phyloP scores from a whole-genome alignment of 2,113 vertebrate species.

The Oncorhynchus kisutch region DNA sequence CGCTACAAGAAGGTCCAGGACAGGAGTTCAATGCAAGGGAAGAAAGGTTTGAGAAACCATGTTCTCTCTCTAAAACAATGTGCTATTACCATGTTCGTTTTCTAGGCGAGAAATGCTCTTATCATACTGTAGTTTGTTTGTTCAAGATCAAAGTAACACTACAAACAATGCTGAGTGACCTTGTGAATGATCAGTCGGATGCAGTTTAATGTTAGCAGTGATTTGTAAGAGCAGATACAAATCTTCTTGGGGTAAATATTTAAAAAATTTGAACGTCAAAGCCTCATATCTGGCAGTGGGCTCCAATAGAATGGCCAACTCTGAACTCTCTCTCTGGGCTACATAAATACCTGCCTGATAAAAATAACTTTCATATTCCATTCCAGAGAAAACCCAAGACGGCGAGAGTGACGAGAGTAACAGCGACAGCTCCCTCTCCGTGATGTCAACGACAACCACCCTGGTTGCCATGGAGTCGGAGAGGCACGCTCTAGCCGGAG shows the following conservation, averaged over 20 bases:
- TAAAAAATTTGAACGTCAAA: no score
- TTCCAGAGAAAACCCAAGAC: conserved; percentile 76
- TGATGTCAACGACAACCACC: conserved; percentile 49
- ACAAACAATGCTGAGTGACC: no score
- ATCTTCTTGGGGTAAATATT: no score
- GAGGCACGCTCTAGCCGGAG: conserved; percentile 62
- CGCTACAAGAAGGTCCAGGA: conserved; percentile 96
- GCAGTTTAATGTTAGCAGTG: neutral
- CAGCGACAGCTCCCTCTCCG: conserved; percentile 71
- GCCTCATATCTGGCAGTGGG: neutral
- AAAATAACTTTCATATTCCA: conserved; percentile 9
- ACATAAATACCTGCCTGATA: no score
- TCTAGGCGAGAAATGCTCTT: no score
- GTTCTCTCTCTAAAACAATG: no score
- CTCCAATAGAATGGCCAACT: no score
- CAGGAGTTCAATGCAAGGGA: conserved; percentile 83
- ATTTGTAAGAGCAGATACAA: neutral
- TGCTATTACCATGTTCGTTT: no score
- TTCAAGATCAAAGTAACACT: no score
- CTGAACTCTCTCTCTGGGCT: no score
- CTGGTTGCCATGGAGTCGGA: conserved; percentile 72
- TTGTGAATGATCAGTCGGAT: neutral
- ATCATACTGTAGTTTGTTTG: no score
- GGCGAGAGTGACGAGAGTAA: conserved; percentile 75
- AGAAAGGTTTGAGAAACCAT: conserved; percentile 78